These are phyloP conservation scores for Panagrolaimus sp. DNA, from an alignment of 1,140 invertebrate species.

Conservation along the genomic window DNA sequence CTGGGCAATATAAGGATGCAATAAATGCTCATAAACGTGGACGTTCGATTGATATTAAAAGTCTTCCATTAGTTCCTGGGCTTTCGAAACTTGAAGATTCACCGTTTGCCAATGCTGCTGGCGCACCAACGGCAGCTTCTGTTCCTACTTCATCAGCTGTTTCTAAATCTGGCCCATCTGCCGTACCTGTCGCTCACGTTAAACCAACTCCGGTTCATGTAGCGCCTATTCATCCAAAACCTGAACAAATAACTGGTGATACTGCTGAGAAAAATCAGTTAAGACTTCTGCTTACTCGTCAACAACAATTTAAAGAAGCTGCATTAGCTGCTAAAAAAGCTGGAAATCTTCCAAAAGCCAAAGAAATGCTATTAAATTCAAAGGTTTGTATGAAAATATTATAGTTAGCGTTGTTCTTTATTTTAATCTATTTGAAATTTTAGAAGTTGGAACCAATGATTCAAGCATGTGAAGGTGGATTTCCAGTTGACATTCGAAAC, in stretches of 20 bases:
- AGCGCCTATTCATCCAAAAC: background rate
- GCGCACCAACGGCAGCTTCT: background rate
- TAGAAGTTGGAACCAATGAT: conserved; percentile 1
- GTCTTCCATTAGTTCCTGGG: background rate
- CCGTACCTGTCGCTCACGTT: background rate
- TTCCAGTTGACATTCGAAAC: conserved; percentile 3
- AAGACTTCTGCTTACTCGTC: background rate
- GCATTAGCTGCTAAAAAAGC: background rate
- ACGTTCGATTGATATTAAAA: background rate
- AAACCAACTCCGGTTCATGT: background rate
- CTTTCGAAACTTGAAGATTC: background rate
- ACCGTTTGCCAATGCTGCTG: background rate
- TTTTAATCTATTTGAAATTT: too few relatives aligned
- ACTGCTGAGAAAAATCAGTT: background rate
- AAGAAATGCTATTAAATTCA: background rate
- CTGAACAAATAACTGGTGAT: background rate
- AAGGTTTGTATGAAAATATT: background rate
- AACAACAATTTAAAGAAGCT: conserved; percentile 4
- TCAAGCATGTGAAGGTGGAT: background rate
- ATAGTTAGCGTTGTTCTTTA: too few relatives aligned
- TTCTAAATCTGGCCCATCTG: background rate
- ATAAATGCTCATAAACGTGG: background rate
- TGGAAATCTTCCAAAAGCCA: background rate
- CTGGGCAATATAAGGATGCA: conserved; percentile 1
- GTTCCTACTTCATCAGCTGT: background rate